Conservation (phyloP, 2,113 vertebrate genomes). For the Rhinopomastus cyanomelas region DNA sequence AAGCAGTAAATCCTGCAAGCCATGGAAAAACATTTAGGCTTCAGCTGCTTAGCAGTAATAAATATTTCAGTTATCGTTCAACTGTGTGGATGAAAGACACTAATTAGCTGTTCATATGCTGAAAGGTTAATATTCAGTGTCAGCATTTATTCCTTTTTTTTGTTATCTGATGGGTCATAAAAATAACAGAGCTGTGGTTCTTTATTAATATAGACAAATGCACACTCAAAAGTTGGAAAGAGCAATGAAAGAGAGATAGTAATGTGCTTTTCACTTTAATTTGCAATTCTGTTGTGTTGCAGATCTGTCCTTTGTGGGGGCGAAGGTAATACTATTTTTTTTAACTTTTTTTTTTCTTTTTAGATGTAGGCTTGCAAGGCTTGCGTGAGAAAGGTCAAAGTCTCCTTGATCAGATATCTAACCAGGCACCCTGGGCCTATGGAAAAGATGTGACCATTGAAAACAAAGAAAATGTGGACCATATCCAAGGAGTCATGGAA, state of each 20-base stretch:
- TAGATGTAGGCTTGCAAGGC: slow-evolving; percentile 81
- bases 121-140: background rate
- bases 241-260: background rate
- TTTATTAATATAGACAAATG: background rate
- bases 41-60: background rate
- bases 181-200: background rate
- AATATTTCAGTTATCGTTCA: background rate
- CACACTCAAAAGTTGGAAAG: background rate
- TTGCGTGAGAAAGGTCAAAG: slow-evolving; percentile 93
- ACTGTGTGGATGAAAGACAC: background rate
- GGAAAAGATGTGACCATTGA: slow-evolving; percentile 87
- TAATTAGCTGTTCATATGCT: background rate
- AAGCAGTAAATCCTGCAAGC: background rate
- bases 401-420: slow-evolving; percentile 93
- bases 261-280: background rate
- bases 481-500: slow-evolving; percentile 95
- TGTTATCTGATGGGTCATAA: background rate
- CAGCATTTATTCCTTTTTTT: background rate
- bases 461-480: slow-evolving; percentile 93
- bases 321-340: background rate
- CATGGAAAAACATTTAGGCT: background rate
- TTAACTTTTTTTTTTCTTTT: background rate
- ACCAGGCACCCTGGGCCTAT: slow-evolving; percentile 88
- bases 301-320: background rate
- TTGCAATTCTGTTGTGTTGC: background rate